Evolutionary conservation across 2,888 invertebrate species (phyloP).

Genomic region (Palloptera scutellata): DNA sequence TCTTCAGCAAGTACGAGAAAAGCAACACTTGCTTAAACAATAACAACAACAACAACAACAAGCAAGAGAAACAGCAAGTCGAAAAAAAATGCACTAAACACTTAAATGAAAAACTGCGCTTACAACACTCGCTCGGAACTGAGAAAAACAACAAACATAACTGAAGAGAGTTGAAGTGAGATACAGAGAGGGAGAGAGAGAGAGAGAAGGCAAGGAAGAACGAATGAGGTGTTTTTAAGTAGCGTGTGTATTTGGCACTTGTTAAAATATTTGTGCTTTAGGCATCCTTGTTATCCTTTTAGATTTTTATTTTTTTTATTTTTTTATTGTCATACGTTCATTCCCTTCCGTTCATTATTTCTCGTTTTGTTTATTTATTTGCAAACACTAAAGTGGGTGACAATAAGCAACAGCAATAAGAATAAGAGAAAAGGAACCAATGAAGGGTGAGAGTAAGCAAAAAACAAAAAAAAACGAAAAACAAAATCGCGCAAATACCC

Average conservation of each 20-base stretch:
- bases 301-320: constrained; percentile 15
- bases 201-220: constrained; percentile 6
- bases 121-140: constrained; percentile 3
- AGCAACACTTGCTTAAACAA: too few relatives aligned
- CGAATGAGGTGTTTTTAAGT: constrained; percentile 44
- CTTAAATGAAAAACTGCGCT: not conserved
- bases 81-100: constrained; percentile 9
- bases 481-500: constrained; percentile 34
- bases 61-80: not conserved
- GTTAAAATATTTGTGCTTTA: constrained; percentile 64
- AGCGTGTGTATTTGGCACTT: constrained; percentile 66
- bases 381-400: constrained; percentile 29
- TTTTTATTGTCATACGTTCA: not conserved
- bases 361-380: constrained; percentile 1
- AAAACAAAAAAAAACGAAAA: constrained; percentile 26
- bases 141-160: not conserved
- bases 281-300: constrained; percentile 47
- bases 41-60: not conserved
- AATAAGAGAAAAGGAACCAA: constrained; percentile 3
- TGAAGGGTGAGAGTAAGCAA: constrained; percentile 12
- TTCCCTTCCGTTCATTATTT: constrained; percentile 13
- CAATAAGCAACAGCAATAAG: constrained; percentile 24
- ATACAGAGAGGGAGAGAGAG: not conserved
- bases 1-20: too few relatives aligned
- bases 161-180: not conserved